Conservation (phyloP, 2,888 invertebrate species). For the Tuta absoluta region DNA sequence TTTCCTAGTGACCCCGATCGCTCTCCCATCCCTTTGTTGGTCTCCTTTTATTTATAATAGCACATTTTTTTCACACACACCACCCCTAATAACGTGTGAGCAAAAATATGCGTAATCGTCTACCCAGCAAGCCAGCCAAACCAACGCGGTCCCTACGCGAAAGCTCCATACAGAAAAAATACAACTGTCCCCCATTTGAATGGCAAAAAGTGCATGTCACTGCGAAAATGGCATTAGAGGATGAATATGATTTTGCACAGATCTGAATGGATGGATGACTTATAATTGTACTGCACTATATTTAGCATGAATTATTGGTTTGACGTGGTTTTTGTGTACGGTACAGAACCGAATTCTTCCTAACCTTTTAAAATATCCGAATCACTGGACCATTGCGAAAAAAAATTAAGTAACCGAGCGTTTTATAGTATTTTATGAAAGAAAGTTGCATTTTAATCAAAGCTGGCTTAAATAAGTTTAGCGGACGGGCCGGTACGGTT, state of each 20-base stretch:
- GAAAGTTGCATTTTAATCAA: slow-evolving; percentile 18
- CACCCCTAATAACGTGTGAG: slow-evolving; percentile 79
- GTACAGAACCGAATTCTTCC: background rate
- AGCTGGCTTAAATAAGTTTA: slow-evolving; percentile 20
- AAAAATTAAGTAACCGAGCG: background rate
- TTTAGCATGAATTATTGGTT: slow-evolving; percentile 80
- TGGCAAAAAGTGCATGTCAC: slow-evolving; percentile 80
- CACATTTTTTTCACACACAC: slow-evolving; percentile 79
- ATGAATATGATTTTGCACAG: slow-evolving; percentile 78
- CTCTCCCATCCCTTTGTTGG: slow-evolving; percentile 78
- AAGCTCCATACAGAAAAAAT: slow-evolving; percentile 69
- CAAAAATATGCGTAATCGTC: slow-evolving; percentile 78
- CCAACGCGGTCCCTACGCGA: slow-evolving; percentile 45
- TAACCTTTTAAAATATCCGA: slow-evolving; percentile 15
- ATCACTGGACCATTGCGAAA: slow-evolving; percentile 17
- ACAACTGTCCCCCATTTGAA: slow-evolving; percentile 78
- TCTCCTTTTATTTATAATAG: slow-evolving; percentile 79
- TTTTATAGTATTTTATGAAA: slow-evolving; percentile 11
- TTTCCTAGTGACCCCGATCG: slow-evolving; percentile 82
- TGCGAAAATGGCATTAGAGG: slow-evolving; percentile 76
- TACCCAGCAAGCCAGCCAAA: slow-evolving; percentile 35
- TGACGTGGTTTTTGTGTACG: slow-evolving; percentile 64
- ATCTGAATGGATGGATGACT: slow-evolving; percentile 77
- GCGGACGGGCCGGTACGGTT: slow-evolving; percentile 1
- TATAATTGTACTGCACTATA: slow-evolving; percentile 78